Conservation (phyloP, 2,888 invertebrate species). For the Papilio elwesi region DNA sequence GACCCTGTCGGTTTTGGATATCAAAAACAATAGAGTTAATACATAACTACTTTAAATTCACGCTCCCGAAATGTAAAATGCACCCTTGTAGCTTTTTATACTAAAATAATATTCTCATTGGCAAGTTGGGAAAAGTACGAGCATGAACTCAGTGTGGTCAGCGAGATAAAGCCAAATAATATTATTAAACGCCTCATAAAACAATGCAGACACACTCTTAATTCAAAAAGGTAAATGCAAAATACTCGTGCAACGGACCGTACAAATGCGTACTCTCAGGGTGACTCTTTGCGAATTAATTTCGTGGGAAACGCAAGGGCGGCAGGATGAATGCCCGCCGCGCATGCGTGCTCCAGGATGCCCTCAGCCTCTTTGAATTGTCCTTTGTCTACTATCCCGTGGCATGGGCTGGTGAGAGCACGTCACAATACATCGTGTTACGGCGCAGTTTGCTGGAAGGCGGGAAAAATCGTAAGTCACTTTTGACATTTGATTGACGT, state of each 20-base stretch:
- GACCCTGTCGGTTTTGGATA: no score
- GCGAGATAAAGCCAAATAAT: neutral
- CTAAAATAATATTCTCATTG: no score
- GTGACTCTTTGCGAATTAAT: conserved; percentile 23
- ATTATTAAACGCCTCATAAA: neutral
- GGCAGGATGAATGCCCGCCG: conserved; percentile 35
- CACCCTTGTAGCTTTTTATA: no score
- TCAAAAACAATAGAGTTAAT: no score
- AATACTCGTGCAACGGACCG: conserved; percentile 14
- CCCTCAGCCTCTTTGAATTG: conserved; percentile 51
- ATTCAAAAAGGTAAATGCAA: conserved; percentile 24
- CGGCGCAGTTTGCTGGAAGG: conserved; percentile 36
- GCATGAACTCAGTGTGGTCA: neutral
- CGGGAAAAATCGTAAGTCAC: conserved; percentile 54
- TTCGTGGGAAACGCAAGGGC: conserved; percentile 34
- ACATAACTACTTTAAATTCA: no score
- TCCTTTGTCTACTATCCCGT: conserved; percentile 65
- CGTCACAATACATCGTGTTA: conserved; percentile 27
- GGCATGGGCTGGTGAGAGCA: conserved; percentile 28
- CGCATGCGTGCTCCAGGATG: conserved; percentile 69
- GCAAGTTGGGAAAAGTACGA: no score
- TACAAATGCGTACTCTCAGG: conserved; percentile 17
- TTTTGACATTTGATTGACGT: neutral
- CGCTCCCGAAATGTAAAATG: no score
- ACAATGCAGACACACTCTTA: conserved; percentile 12